Base-by-base conservation (phyloP, 2,113 vertebrate genomes). In the Passer montanus region DNA sequence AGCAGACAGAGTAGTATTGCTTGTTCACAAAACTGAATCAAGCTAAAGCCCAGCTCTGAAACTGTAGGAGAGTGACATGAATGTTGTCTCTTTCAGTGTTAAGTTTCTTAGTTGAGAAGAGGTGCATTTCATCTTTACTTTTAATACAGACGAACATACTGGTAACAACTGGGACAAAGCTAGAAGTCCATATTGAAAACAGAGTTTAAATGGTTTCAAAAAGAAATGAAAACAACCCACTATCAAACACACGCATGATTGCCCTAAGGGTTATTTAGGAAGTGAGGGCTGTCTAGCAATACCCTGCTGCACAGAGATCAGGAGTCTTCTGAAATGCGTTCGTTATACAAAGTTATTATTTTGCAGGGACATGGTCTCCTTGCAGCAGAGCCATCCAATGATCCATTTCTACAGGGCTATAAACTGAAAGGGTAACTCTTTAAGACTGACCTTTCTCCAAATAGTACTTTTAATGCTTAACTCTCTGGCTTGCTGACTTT, bases 401-500 rank as follows among this genome's bases (percentile, higher is more conserved):
- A 72, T 67, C 37, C 53, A 47, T 60, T 92, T 91, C 66, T 85
- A 24, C 8, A 67, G 55, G 47, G 67, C 43, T 90, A 10, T 69
- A 77, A 72, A 73, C 43, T 35, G 23, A 92, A 93, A 90, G 78
- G 41, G 28, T 84, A 49, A 37, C 33, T 66, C 44, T 64, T 64
- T 62, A 53, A 55, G 24, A 8, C 26, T 69, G 58, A 82, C 55
- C 43, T 47, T 68, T 92, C 35, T 50, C 55, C 67, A 18, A 30
- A 3, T 62, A 69, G 85, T 80, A 46, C 82, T 89, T 90, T 13
- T 79, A 70, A 91, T 89, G 63, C 70, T 67, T 95, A 84, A 67
- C 41, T 82, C 12, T 84, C 59, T 85, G 70, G 91, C 93, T 94
- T 89, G 77, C 78, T 95, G 91, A 93, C 87, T 83, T 82, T 73